Percentiles rank a stretch among this genome's conserved stretches.
Evolutionary conservation across 2,888 invertebrate genomes (phyloP).

Genomic region (Rotaria socialis): DNA sequence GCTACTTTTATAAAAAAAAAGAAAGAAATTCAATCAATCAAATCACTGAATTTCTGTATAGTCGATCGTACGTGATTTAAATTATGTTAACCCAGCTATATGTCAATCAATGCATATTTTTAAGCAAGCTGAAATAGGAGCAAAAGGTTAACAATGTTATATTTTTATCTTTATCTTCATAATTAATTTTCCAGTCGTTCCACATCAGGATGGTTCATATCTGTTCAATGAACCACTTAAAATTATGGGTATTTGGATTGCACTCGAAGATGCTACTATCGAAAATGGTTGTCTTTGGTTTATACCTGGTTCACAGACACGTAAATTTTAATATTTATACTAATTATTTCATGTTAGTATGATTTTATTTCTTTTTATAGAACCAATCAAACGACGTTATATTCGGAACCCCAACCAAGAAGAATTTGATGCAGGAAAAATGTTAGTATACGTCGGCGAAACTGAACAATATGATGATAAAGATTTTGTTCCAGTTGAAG

Average conservation of each 20-base stretch:
- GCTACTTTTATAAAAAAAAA: no score
- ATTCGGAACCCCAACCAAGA: slow-evolving; percentile 68
- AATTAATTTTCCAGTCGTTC: slow-evolving; percentile 54
- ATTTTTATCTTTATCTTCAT: not conserved
- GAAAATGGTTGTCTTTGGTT: slow-evolving; percentile 94
- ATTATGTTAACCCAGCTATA: slow-evolving; percentile 74
- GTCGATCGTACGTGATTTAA: slow-evolving; percentile 61
- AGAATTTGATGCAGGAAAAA: slow-evolving; percentile 60
- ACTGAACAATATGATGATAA: slow-evolving; percentile 63
- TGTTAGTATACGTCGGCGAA: slow-evolving; percentile 68
- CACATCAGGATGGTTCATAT: slow-evolving; percentile 74
- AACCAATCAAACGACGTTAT: slow-evolving; percentile 61
- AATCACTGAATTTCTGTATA: slow-evolving; percentile 47
- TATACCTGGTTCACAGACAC: slow-evolving; percentile 82
- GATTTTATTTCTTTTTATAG: not conserved
- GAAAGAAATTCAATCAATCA: not conserved
- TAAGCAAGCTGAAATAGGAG: slow-evolving; percentile 84
- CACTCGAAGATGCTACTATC: slow-evolving; percentile 81
- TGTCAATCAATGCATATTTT: slow-evolving; percentile 94
- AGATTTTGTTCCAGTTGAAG: slow-evolving; percentile 73
- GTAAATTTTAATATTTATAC: slow-evolving; percentile 60
- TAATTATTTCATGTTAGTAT: not conserved
- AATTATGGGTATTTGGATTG: slow-evolving; percentile 80
- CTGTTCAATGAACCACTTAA: slow-evolving; percentile 73
- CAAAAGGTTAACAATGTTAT: slow-evolving; percentile 68